Conservation (phyloP, 2,888 invertebrate species). For the Ecliptopera silaceata region DNA sequence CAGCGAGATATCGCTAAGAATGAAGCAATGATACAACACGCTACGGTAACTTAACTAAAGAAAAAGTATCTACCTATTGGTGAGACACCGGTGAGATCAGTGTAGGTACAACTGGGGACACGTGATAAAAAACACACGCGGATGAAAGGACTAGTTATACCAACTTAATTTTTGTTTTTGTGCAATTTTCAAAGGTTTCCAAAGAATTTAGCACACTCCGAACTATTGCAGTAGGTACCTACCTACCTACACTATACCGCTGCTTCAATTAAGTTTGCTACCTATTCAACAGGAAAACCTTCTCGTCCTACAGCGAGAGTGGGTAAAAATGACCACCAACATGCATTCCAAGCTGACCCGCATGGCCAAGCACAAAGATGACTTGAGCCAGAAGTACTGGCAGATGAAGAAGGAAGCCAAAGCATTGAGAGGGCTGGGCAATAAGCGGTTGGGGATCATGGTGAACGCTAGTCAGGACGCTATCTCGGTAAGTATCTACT, state of each 20-base stretch:
- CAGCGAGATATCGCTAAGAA: constrained; percentile 76
- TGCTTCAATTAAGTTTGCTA: neutral
- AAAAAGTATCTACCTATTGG: too few species aligned
- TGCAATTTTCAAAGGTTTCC: too few species aligned
- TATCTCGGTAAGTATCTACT: constrained; percentile 82
- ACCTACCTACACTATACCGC: neutral
- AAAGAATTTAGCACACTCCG: too few species aligned
- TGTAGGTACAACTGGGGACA: too few species aligned
- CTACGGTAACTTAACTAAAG: constrained; percentile 50
- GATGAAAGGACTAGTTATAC: too few species aligned
- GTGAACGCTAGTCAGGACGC: constrained; percentile 84
- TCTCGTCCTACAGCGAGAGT: constrained; percentile 74
- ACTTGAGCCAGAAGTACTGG: constrained; percentile 71
- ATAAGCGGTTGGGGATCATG: constrained; percentile 81
- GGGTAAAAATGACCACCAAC: constrained; percentile 68
- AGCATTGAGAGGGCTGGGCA: constrained; percentile 71
- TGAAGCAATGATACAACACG: constrained; percentile 62
- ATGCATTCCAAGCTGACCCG: constrained; percentile 73
- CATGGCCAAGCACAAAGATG: constrained; percentile 71
- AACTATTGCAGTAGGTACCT: neutral
- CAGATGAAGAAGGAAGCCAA: constrained; percentile 82
- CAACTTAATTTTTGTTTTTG: too few species aligned
- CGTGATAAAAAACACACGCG: too few species aligned
- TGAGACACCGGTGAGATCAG: too few species aligned
- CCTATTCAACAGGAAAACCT: constrained; percentile 57